Conservation (phyloP, 2,113 vertebrate species). For the Narcine bancroftii region DNA sequence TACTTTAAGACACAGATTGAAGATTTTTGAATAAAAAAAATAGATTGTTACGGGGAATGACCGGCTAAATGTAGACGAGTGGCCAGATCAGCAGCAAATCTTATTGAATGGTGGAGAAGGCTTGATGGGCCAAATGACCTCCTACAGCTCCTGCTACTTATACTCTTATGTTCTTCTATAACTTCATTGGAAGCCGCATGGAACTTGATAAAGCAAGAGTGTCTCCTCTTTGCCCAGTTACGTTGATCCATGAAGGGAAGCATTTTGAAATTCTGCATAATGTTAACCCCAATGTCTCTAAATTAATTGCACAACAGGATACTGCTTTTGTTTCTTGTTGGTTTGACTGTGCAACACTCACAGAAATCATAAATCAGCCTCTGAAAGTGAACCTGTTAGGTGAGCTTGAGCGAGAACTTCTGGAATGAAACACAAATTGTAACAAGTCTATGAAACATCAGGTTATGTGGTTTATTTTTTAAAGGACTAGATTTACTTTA, state of each 20-base stretch:
- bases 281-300: background rate
- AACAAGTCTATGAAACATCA: background rate
- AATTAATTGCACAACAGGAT: background rate
- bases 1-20: too few species aligned
- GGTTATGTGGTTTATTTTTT: background rate
- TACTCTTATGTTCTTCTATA: too few species aligned
- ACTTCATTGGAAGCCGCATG: background rate
- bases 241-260: background rate
- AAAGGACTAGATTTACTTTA: background rate
- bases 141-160: too few species aligned
- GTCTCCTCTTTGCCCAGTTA: background rate
- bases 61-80: too few species aligned
- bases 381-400: background rate
- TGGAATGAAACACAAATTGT: background rate
- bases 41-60: too few species aligned
- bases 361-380: background rate
- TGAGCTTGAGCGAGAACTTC: background rate
- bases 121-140: too few species aligned
- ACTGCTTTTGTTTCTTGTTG: background rate
- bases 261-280: background rate
- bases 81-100: too few species aligned
- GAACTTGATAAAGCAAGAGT: background rate
- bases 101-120: too few species aligned
- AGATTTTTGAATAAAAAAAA: too few species aligned
- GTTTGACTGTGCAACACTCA: background rate